Conservation (phyloP, 2,113 vertebrate genomes). For the Lutjanus erythropterus region DNA sequence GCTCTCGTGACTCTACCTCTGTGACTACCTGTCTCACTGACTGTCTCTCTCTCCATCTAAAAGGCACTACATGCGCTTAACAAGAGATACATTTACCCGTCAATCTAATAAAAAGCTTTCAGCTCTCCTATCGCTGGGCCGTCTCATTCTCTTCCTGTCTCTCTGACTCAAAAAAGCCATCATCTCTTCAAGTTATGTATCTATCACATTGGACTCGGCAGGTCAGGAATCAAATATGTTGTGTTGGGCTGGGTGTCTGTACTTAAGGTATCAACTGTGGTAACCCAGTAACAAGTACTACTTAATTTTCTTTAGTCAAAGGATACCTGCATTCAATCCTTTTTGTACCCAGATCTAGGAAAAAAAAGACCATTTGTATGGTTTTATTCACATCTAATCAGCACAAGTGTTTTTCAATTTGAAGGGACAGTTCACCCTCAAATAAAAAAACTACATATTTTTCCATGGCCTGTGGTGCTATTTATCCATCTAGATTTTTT, state of each 20-base stretch:
- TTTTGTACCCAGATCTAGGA: no score
- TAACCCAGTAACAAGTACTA: no score
- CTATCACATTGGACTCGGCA: not conserved
- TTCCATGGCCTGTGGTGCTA: no score
- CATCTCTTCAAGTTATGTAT: not conserved
- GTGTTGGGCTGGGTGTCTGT: not conserved
- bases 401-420: no score
- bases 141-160: constrained; percentile 3
- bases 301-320: no score
- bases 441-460: no score
- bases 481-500: no score
- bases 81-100: constrained; percentile 20
- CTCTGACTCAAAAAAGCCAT: constrained; percentile 7
- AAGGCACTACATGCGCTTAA: constrained; percentile 16
- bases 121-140: constrained; percentile 3
- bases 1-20: constrained; percentile 20
- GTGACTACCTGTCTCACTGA: constrained; percentile 19
- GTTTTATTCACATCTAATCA: no score
- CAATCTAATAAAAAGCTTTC: constrained; percentile 47
- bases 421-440: no score
- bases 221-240: not conserved
- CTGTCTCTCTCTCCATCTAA: constrained; percentile 21
- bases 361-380: no score
- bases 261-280: no score
- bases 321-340: no score